Base-by-base conservation (phyloP, 2,797 vertebrate species). In the Kryptopterus vitreolus region DNA sequence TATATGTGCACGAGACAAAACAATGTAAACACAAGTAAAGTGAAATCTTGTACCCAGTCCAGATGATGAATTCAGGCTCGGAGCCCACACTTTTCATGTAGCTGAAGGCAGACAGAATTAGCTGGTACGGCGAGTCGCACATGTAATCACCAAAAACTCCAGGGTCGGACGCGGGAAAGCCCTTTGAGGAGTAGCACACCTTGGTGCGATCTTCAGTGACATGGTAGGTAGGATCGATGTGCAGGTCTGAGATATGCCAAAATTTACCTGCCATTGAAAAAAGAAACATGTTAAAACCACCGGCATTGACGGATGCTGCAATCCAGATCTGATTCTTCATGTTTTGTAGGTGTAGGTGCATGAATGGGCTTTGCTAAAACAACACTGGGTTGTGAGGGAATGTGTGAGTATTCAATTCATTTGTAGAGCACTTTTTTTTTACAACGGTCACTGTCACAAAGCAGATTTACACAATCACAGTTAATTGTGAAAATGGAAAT, bases 201-300 rank as follows among this genome's bases (percentile, higher is more conserved):
- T 96, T 95, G 82, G 93, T 94, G 85, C 68, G 96, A 86, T 98
- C 97, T 1, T 92, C 84, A 15, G 91, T 91, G 86, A 96, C 84
- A 82, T 95, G 95, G 89, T 98, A 99, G 83, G 92, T 94, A 0
- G 96, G 96, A 87, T 99, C 98, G 90, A 99, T 92, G 91, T 99
- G 98, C 85, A 99, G 94, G 89, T 99, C 97, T 0, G 96, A 96
- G 82, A 99, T 92, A 76, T 99, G 98, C 98, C 97, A 99, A 91
- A 99, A 98, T 75, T 95, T 90, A 57, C 94, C 96, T 98, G 92
- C 80, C 77, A 80, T 55, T 18, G 7, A 62, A 66, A 72, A 71
- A 9, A 52, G n/a, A 29, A 2, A 3, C 29, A 63, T 15, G 9
- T 1, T n/a, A n/a, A n/a, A 66, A n/a, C 18, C 12, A 16, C 15